Evolutionary conservation across 2,113 vertebrate genomes (phyloP).

Genomic region (Rhabdornis inornatus): DNA sequence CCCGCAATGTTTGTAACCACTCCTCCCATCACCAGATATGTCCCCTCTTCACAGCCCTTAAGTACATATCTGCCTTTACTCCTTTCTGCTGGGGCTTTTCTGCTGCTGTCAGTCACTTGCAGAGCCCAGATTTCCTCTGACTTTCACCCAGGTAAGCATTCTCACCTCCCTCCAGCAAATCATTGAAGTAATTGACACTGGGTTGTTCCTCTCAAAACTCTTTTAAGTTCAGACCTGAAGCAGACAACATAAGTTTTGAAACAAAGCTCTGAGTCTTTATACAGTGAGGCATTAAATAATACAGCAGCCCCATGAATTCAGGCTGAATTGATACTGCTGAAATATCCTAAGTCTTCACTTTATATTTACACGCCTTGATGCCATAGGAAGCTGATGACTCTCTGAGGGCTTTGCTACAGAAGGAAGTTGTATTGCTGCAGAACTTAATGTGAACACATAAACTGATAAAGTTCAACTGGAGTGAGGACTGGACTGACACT

Average conservation of each 20-base stretch:
- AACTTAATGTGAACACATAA: not conserved
- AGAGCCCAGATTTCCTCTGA: not conserved
- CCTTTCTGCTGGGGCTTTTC: not conserved
- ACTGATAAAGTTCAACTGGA: not conserved
- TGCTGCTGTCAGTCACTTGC: not conserved
- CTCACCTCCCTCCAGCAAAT: not conserved
- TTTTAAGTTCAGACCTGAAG: not conserved
- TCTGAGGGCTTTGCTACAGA: not conserved
- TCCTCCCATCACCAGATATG: accelerated
- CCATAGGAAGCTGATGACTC: not conserved
- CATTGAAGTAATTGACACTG: not conserved
- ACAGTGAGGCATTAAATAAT: not conserved
- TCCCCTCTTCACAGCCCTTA: not conserved
- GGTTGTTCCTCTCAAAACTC: not conserved
- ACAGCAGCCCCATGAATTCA: not conserved
- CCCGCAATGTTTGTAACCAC: accelerated
- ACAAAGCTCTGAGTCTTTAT: not conserved
- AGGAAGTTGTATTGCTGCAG: not conserved
- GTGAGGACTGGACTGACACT: accelerated
- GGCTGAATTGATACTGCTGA: not conserved
- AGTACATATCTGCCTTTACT: not conserved
- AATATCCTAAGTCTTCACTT: not conserved
- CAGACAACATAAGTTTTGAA: not conserved
- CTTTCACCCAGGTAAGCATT: not conserved
- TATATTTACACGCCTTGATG: not conserved